Percentiles rank a stretch among this genome's conserved stretches.
phyloP scores from a whole-genome alignment of 2,888 invertebrate genomes.

The Synanthedon formicaeformis region DNA sequence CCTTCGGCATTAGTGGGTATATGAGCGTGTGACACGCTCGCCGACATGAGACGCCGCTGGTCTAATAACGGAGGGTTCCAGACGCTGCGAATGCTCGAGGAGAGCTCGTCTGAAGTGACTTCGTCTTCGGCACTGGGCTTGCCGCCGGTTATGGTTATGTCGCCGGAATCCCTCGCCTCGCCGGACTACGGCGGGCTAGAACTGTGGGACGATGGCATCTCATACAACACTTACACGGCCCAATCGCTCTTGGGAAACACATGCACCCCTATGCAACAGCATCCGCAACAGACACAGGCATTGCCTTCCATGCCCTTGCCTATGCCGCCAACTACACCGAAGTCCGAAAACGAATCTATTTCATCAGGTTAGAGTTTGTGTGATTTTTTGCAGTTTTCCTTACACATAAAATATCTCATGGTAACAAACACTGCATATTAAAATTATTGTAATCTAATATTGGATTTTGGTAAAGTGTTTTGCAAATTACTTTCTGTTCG shows the following conservation, averaged over 20 bases:
- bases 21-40: constrained; percentile 59
- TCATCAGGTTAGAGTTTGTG: constrained; percentile 54
- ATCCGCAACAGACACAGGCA: constrained; percentile 64
- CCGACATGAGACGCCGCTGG: constrained; percentile 82
- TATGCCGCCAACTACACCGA: constrained; percentile 63
- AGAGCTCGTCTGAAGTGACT: constrained; percentile 81
- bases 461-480: too few species aligned
- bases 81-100: constrained; percentile 75
- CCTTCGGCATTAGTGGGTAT: constrained; percentile 44
- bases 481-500: too few species aligned
- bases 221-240: constrained; percentile 51
- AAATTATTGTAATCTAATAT: too few species aligned
- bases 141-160: constrained; percentile 80
- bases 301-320: constrained; percentile 65
- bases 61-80: constrained; percentile 79
- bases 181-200: constrained; percentile 84
- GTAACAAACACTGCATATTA: too few species aligned
- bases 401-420: too few species aligned
- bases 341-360: constrained; percentile 67
- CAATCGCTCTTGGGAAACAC: constrained; percentile 57
- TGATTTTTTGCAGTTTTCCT: neutral
- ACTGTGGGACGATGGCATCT: constrained; percentile 77
- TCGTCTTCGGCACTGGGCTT: constrained; percentile 81
- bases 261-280: constrained; percentile 63
- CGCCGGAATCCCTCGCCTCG: constrained; percentile 80